These are phyloP conservation scores for Enteromius argenteus DNA, from an alignment of 2,797 vertebrate genomes.

Conservation along the genomic window DNA sequence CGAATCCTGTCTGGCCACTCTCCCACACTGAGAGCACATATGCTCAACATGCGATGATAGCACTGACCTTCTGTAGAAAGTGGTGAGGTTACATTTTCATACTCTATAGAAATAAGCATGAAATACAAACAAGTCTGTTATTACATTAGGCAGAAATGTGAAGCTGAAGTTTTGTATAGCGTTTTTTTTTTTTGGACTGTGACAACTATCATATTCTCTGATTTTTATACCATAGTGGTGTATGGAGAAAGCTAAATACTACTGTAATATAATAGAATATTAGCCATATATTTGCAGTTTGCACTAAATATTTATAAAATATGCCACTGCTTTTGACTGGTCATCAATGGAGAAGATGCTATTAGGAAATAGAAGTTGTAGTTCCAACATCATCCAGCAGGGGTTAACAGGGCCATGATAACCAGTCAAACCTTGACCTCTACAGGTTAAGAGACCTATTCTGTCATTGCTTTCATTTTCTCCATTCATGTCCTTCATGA, in stretches of 20 bases:
- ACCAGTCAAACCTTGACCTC: not conserved
- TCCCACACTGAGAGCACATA: conserved; percentile 61
- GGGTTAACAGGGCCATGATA: not conserved
- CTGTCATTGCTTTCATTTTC: not conserved
- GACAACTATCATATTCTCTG: conserved; percentile 36
- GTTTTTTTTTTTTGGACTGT: not conserved
- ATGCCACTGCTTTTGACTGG: not conserved
- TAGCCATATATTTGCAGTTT: not conserved
- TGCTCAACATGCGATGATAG: conserved; percentile 57
- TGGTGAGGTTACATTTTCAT: conserved; percentile 15
- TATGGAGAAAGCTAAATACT: not conserved
- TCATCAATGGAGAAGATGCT: not conserved
- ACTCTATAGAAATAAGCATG: conserved; percentile 27
- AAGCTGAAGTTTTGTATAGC: not conserved
- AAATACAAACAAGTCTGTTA: conserved; percentile 5
- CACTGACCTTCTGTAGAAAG: conserved; percentile 49
- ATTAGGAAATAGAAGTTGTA: not conserved
- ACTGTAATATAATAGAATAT: not conserved
- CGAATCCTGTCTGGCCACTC: conserved; percentile 48
- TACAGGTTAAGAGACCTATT: not conserved
- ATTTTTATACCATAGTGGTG: not conserved
- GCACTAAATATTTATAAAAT: not conserved
- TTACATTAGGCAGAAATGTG: not conserved
- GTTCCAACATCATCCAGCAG: not conserved
- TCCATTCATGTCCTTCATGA: conserved; percentile 16